Conservation (phyloP, 2,113 vertebrate genomes). For the Columbina picui region DNA sequence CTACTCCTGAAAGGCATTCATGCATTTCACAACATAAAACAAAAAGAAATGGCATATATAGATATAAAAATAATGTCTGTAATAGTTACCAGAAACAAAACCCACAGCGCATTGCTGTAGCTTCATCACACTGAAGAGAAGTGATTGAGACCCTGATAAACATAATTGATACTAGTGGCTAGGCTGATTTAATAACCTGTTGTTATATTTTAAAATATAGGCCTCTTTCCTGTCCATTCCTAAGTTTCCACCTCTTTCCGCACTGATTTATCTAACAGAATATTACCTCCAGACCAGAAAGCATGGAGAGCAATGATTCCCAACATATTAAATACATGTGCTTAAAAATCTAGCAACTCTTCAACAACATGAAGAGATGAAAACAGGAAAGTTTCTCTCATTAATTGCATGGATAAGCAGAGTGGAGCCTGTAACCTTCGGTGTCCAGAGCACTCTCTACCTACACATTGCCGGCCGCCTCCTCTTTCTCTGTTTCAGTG, state of each 20-base stretch:
- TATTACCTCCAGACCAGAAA: neutral
- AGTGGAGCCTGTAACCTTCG: neutral
- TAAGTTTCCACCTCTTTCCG: neutral
- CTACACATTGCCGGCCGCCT: slow-evolving; percentile 78
- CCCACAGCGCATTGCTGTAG: neutral
- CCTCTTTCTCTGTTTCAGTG: slow-evolving; percentile 69
- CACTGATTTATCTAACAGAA: neutral
- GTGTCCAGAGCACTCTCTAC: slow-evolving; percentile 29
- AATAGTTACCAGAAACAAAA: neutral
- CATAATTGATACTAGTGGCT: neutral
- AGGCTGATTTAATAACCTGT: neutral
- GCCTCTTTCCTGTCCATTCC: neutral
- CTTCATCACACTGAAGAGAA: neutral
- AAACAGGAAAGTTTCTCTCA: neutral
- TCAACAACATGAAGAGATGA: neutral
- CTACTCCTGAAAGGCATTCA: slow-evolving; percentile 2
- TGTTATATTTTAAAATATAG: neutral
- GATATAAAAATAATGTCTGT: neutral
- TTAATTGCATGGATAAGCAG: neutral
- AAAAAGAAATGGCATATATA: neutral
- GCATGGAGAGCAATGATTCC: neutral
- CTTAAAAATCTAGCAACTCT: neutral
- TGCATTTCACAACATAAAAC: neutral
- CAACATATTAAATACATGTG: neutral
- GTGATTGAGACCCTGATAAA: neutral